phyloP scores from a whole-genome alignment of 2,113 vertebrate genomes.

The Podilymbus podiceps region DNA sequence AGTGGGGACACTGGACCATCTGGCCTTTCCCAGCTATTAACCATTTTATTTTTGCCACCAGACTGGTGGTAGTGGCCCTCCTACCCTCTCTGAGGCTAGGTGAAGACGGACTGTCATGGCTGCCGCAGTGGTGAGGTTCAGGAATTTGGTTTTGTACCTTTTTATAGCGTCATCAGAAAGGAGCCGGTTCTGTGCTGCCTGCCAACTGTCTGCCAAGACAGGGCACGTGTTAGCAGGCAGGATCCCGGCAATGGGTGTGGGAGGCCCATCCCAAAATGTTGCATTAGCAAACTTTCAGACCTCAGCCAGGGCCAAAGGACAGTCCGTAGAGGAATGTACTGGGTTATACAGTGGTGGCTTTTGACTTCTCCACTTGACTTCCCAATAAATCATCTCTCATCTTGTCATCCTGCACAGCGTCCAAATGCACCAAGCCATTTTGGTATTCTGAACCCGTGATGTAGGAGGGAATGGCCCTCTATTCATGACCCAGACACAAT shows the following conservation, averaged over 20 bases:
- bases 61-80: neutral
- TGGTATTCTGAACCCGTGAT: neutral
- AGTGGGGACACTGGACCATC: rapidly evolving
- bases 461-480: neutral
- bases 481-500: neutral
- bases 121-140: neutral
- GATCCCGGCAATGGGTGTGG: neutral
- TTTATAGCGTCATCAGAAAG: neutral
- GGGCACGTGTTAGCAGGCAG: neutral
- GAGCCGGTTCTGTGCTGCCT: neutral
- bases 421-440: neutral
- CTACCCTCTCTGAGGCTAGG: neutral
- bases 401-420: neutral
- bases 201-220: neutral
- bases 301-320: neutral
- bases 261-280: neutral
- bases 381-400: no score
- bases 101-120: neutral
- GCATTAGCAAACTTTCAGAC: neutral
- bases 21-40: neutral
- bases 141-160: neutral
- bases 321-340: neutral
- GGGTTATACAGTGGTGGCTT: neutral
- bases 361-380: neutral
- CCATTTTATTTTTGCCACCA: neutral